Percentiles rank a stretch among this genome's conserved stretches.
phyloP scores from a whole-genome alignment of 2,797 vertebrate genomes.

The Morus bassanus region DNA sequence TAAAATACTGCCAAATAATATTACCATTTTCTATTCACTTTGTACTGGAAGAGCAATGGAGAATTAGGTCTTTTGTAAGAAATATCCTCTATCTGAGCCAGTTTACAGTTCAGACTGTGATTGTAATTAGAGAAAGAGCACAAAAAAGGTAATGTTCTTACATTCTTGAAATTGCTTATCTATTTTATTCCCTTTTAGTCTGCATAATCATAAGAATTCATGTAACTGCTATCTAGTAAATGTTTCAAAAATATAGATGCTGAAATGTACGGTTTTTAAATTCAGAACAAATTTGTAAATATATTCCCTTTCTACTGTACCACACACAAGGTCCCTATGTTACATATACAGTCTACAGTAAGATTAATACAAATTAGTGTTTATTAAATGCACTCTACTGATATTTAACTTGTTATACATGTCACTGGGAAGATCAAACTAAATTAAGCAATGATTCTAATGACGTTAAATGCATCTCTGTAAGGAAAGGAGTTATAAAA shows the following conservation, averaged over 20 bases:
- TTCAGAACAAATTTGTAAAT: background rate
- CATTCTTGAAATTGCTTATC: background rate
- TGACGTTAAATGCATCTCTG: background rate
- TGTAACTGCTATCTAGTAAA: background rate
- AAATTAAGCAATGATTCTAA: slow-evolving; percentile 33
- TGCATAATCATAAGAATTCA: background rate
- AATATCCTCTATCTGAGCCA: background rate
- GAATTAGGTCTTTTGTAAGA: background rate
- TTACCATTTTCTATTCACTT: background rate
- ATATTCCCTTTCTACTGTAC: background rate
- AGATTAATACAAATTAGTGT: slow-evolving; percentile 26
- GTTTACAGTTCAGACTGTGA: background rate
- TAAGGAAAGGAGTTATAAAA: background rate
- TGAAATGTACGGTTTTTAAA: background rate
- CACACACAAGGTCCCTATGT: background rate
- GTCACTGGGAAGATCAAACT: slow-evolving; percentile 22
- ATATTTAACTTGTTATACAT: slow-evolving; percentile 26
- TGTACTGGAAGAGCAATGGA: background rate
- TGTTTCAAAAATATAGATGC: background rate
- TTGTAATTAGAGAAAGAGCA: background rate
- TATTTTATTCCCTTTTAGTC: background rate
- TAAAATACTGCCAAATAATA: background rate
- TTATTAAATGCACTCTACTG: slow-evolving; percentile 37
- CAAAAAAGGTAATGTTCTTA: background rate
- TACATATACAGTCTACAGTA: background rate